Conservation (phyloP, 1,140 invertebrate species). For the Rhopalosiphum maidis region DNA sequence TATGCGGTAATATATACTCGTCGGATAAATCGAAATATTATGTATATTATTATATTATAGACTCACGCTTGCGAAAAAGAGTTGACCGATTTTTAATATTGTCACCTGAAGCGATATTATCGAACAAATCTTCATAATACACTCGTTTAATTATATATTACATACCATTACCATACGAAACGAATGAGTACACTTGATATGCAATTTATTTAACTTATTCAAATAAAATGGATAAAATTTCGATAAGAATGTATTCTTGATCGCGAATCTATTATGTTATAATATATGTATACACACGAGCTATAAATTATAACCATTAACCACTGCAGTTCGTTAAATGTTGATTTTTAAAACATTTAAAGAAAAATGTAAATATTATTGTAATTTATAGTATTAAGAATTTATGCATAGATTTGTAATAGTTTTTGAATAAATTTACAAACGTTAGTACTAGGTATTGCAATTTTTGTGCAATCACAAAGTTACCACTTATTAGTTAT, state of each 20-base stretch:
- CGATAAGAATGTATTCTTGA: background rate
- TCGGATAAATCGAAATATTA: background rate
- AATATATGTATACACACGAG: background rate
- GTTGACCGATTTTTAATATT: background rate
- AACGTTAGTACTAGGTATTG: background rate
- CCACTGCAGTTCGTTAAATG: background rate
- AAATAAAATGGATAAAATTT: background rate
- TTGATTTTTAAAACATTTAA: background rate
- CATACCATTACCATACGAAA: background rate
- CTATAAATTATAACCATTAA: background rate
- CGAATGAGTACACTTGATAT: too few species aligned
- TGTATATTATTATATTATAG: background rate
- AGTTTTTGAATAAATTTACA: background rate
- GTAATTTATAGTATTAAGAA: background rate
- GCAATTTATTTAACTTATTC: background rate
- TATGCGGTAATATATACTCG: too few species aligned
- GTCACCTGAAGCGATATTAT: background rate
- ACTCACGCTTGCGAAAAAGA: background rate
- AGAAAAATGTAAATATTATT: background rate
- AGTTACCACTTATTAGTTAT: conserved; percentile 6
- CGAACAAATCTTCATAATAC: background rate
- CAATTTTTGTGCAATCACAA: background rate
- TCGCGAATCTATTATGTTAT: background rate
- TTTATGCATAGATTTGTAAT: background rate
- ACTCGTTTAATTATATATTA: background rate